phyloP scores from a whole-genome alignment of 1,140 invertebrate species.

The Zaprionus ghesquierei region DNA sequence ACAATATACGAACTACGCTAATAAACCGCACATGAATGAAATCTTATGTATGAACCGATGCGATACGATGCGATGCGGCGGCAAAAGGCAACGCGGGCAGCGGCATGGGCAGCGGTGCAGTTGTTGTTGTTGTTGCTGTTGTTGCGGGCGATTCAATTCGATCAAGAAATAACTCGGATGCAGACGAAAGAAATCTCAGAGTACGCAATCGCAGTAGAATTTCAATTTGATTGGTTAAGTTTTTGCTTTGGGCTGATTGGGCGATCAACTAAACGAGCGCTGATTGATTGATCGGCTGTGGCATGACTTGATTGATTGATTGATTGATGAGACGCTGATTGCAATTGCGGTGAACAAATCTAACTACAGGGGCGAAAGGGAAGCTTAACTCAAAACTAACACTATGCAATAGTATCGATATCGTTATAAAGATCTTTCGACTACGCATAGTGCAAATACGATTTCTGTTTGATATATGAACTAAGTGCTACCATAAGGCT shows the following conservation, averaged over 20 bases:
- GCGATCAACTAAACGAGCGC: slow-evolving; percentile 50
- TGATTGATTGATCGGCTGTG: slow-evolving; percentile 58
- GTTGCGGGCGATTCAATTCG: slow-evolving; percentile 23
- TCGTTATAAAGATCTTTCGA: background rate
- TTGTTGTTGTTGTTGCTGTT: background rate
- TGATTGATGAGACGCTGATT: slow-evolving; percentile 62
- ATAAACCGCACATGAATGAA: slow-evolving; percentile 37
- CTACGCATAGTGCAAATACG: slow-evolving; percentile 5
- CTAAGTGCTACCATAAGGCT: slow-evolving; percentile 36
- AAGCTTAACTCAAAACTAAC: background rate
- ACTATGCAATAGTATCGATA: slow-evolving; percentile 1
- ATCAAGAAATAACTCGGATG: slow-evolving; percentile 38
- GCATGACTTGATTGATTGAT: slow-evolving; percentile 11
- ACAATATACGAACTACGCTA: slow-evolving; percentile 22
- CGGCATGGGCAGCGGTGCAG: slow-evolving; percentile 2
- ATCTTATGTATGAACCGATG: background rate
- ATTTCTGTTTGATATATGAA: background rate
- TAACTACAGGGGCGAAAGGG: slow-evolving; percentile 9
- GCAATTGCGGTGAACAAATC: slow-evolving; percentile 44
- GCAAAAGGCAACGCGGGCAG: background rate
- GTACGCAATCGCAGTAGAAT: slow-evolving; percentile 30
- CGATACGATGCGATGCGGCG: background rate
- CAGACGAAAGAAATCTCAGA: slow-evolving; percentile 26
- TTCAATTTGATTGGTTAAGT: slow-evolving; percentile 55
- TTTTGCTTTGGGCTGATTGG: slow-evolving; percentile 34